A percentile compares a stretch with the other conserved stretches of the same genome.
Conservation (phyloP, 2,888 invertebrate species). For the Girardia tigrina region DNA sequence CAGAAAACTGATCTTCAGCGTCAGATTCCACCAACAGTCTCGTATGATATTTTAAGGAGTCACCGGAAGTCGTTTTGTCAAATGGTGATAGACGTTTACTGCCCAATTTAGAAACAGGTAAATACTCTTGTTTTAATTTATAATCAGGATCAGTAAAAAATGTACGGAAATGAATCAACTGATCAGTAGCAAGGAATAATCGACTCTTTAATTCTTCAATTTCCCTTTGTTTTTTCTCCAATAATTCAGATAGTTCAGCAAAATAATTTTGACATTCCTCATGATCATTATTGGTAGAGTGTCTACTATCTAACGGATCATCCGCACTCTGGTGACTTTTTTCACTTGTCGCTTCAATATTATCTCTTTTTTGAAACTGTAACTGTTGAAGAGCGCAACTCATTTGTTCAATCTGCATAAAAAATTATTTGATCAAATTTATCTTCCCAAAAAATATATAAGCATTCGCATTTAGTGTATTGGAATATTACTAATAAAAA, state of each 20-base stretch:
- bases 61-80: not conserved
- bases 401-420: slow-evolving; percentile 9
- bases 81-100: not conserved
- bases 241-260: not conserved
- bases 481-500: too few relatives aligned
- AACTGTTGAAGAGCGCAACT: not conserved
- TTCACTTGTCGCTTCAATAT: not conserved
- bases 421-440: too few relatives aligned
- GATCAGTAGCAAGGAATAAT: slow-evolving; percentile 28
- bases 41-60: not conserved
- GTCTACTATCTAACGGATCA: not conserved
- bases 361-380: not conserved
- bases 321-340: not conserved
- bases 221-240: slow-evolving; percentile 8
- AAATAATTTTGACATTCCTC: not conserved
- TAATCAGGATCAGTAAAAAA: not conserved
- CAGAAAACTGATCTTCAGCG: not conserved
- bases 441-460: too few relatives aligned
- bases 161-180: slow-evolving; percentile 24
- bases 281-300: not conserved
- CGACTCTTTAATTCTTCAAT: slow-evolving; percentile 21
- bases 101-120: not conserved
- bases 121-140: slow-evolving; percentile 19
- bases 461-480: too few relatives aligned
- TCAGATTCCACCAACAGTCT: not conserved